A percentile compares a stretch with the other conserved stretches of the same genome.
These are phyloP conservation scores for Chlorospingus flavigularis DNA, from an alignment of 2,797 vertebrate genomes.

Conservation along the genomic window DNA sequence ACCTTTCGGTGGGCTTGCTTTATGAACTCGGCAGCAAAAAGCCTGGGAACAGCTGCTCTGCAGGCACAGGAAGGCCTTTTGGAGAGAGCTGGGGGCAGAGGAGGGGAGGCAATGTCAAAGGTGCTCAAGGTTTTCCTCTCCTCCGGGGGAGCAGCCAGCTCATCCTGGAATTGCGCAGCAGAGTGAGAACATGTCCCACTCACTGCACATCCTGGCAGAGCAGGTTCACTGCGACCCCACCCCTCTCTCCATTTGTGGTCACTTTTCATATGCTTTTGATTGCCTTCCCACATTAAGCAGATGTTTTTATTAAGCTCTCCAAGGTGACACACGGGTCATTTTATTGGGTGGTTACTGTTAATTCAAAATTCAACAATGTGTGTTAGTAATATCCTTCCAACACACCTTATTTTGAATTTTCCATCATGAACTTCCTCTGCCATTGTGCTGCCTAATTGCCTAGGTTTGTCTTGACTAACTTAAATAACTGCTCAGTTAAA, in stretches of 20 bases:
- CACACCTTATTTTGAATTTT: slow-evolving; percentile 54
- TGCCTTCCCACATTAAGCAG: slow-evolving; percentile 36
- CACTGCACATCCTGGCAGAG: slow-evolving; percentile 16
- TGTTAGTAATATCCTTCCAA: slow-evolving; percentile 63
- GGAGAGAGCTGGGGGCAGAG: not conserved
- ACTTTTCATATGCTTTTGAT: slow-evolving; percentile 8
- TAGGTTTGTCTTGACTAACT: slow-evolving; percentile 25
- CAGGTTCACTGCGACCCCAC: slow-evolving; percentile 12
- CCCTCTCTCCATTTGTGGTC: not conserved
- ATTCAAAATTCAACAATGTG: slow-evolving; percentile 49
- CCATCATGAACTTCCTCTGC: slow-evolving; percentile 50
- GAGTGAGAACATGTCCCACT: not conserved
- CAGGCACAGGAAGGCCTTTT: not conserved
- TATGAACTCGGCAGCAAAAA: not conserved
- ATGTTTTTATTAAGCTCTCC: slow-evolving; percentile 51
- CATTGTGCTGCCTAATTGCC: slow-evolving; percentile 52
- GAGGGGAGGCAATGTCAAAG: not conserved
- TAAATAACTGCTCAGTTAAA: not conserved
- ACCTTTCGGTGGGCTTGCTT: not conserved
- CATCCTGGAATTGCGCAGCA: not conserved
- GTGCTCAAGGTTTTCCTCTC: not conserved
- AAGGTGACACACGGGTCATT: slow-evolving; percentile 52
- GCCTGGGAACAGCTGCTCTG: not conserved
- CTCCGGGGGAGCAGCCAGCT: not conserved
- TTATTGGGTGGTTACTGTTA: slow-evolving; percentile 64